Base-by-base conservation (phyloP, 2,888 invertebrate species). In the Horisme vitalbata region DNA sequence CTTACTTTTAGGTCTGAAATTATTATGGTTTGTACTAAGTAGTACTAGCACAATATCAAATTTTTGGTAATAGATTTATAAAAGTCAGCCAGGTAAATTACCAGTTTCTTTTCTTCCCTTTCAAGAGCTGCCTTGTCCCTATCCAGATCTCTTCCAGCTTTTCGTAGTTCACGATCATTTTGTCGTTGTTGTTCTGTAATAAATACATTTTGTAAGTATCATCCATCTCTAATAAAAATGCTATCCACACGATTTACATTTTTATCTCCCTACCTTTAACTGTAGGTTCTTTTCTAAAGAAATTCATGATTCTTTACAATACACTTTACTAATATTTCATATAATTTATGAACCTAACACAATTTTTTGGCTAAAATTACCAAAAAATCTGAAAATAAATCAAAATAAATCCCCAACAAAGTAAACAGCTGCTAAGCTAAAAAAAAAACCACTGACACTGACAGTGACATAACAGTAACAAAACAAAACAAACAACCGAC, bases 61-160 rank as follows among this genome's bases (percentile, higher is more conserved):
- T 18, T 3, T 28, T 0, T 4, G 1, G 1, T 11, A 5, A 26
- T 26, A 26, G 2, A 11, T 11, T 6, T 3, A n/a, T 11, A 11
- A 26, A 4, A 11, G 26, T 26, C n/a, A n/a, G 11, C 2, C 11
- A 21, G 4, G 18, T 5, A 18, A 33, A 45, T 80, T 79, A 95
- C 96, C 78, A 98, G 79, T 90, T 97, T 96, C 61, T 97, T 96
- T 75, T 98, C 97, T 76, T 97, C 96, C 59, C 94, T 91, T 75
- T 97, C 97, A 61, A 98, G 80, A 53, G 95, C 93, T 38, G 92
- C 86, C 59, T 95, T 92, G 71, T 97, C 97, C 53, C 96, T 90
- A 53, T 96, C 96, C 57, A 98, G 90, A 61, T 97, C 97, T 57
- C 98, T 90, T 5, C 94, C 92, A 7, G 95, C 96, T 83, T 94